Evolutionary conservation across 1,140 invertebrate species (phyloP).

Genomic region (Battus philenor): DNA sequence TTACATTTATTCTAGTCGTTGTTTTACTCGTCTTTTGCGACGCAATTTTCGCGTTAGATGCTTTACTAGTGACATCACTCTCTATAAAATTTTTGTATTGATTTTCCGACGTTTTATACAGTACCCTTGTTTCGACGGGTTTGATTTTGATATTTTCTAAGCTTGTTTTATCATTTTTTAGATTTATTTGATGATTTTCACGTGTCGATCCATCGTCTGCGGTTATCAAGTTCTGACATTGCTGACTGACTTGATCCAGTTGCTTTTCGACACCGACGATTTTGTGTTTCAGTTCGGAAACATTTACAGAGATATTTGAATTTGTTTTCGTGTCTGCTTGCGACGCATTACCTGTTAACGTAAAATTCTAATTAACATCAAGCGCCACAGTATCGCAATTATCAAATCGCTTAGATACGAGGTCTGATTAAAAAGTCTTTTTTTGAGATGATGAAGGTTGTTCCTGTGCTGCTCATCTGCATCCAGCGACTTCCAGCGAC

Average conservation of each 20-base stretch:
- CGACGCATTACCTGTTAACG: slow-evolving; percentile 40
- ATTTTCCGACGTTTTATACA: slow-evolving; percentile 37
- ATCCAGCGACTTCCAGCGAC: too few relatives aligned
- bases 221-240: slow-evolving; percentile 34
- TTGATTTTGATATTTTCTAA: slow-evolving; percentile 21
- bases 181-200: slow-evolving; percentile 1
- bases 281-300: slow-evolving; percentile 52
- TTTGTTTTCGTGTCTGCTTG: slow-evolving; percentile 44
- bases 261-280: slow-evolving; percentile 49
- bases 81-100: slow-evolving; percentile 28
- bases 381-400: too few relatives aligned
- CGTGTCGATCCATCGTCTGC: slow-evolving; percentile 18
- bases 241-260: slow-evolving; percentile 43
- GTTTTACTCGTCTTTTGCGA: background rate
- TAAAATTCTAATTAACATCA: too few relatives aligned
- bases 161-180: slow-evolving; percentile 19
- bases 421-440: too few relatives aligned
- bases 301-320: slow-evolving; percentile 45
- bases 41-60: slow-evolving; percentile 10
- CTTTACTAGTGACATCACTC: slow-evolving; percentile 21
- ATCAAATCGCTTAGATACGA: too few relatives aligned
- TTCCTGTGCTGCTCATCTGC: too few relatives aligned
- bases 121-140: slow-evolving; percentile 33
- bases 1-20: slow-evolving; percentile 15
- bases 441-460: too few relatives aligned